Base-by-base conservation (phyloP, 2,888 invertebrate species). In the Coleophora deauratella region DNA sequence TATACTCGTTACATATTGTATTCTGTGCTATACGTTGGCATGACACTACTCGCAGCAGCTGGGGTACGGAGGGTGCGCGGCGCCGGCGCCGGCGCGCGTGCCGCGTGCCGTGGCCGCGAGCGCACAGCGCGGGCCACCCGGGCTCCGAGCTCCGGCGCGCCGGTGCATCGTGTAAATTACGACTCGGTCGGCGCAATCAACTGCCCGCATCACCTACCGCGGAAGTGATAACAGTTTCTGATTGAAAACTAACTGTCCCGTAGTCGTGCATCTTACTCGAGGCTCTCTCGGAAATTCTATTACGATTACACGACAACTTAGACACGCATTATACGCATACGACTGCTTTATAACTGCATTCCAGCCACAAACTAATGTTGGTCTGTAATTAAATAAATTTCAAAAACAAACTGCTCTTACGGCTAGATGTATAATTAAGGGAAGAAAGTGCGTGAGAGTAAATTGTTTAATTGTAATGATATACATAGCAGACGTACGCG, bases 401-500 rank as follows among this genome's bases (percentile, higher is more conserved):
- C 67, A 57, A 53, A 66, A 67, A 61, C 61, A 59, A 66, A 66
- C 55, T 57, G 47, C 53, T 44, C 57, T 55, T 64, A 61, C 55
- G 49, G 44, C 46, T 44, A 47, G 46, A 54, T 50, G 67, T 67
- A 68, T 68, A 74, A 75, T 74, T 77, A 72, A 60, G 53, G 55
- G 57, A 71, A 65, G 72, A 75, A 74, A 77, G 71, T 70, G 71
- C 67, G 75, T 72, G 73, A 74, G 74, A 78, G 74, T 71, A 72
- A 78, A 76, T 75, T 70, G 66, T 72, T 69, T 74, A 72, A 73
- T 72, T 73, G 66, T 74, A 62, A 21, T 21, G 10, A 70, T 69
- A 72, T 65, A 64, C 60, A 65, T 62, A 59, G 57, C 62, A 44
- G 52, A 53, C 54, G 49, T 59, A n/a, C n/a, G 66, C 68, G 37